Evolutionary conservation across 2,797 vertebrate species (phyloP), one percentile per base, ranked within the genome.

Genomic region (Phalanger gymnotis): DNA sequence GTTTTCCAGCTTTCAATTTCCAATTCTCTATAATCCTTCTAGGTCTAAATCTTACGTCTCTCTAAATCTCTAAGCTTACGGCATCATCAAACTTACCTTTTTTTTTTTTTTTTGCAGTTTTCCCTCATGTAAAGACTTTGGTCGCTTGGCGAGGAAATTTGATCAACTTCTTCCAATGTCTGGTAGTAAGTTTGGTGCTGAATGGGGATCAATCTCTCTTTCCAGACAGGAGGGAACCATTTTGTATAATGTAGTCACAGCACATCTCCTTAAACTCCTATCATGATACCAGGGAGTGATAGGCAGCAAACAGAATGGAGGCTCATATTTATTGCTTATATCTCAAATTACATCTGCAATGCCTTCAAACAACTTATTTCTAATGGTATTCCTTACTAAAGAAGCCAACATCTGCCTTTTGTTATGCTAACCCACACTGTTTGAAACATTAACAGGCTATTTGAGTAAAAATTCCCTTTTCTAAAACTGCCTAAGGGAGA

Each of bases 321-420:
- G 90, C 93, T 97, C 95, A 90, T 30, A 6, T 91, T 92, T 92
- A 92, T 87, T 61, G 91, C 95, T 96, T 97, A 92, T 96, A 58
- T 92, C 95, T 97, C 96, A 96, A 95, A 92, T 97, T 96, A 95
- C 92, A 92, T 92, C 96, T 95, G 51, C 91, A 92, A 56, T 51
- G 53, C 31, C 94, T 81, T 25, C 54, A 93, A 93, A 87, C 94
- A 96, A 96, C 93, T 97, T 91, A 57, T 95, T 96, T 96, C 94
- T 96, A 94, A 97, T 96, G 95, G 53, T 81, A 91, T 97, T 96
- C 96, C 94, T 93, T 90, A 94, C 92, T 95, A 96, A 97, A 97
- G 56, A 95, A 97, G 93, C 93, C 95, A 96, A 97, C 97, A 96
- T 97, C 97, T 98, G 97, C 93, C 98, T 98, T 98, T 97, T 97